Conservation (phyloP, 1,140 invertebrate genomes). For the Drosophila sp. region DNA sequence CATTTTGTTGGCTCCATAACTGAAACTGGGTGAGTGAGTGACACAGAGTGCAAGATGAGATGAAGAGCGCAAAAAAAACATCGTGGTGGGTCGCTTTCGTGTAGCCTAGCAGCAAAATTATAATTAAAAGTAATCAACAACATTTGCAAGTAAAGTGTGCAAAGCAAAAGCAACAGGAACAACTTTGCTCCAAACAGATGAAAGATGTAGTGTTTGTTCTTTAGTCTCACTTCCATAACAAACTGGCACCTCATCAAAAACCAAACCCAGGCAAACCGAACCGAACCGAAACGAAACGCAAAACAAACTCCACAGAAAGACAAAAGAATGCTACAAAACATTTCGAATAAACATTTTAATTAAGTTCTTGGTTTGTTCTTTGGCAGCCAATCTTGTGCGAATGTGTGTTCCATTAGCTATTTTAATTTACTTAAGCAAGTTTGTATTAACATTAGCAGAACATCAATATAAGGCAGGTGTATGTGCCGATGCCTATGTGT, state of each 20-base stretch:
- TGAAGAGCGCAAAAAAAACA: slow-evolving; percentile 11
- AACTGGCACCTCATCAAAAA: slow-evolving; percentile 47
- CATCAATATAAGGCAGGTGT: slow-evolving; percentile 39
- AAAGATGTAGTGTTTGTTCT: slow-evolving; percentile 15
- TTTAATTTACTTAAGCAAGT: slow-evolving; percentile 74
- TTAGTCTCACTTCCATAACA: slow-evolving; percentile 16
- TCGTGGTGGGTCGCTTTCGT: slow-evolving; percentile 17
- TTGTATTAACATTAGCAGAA: slow-evolving; percentile 49
- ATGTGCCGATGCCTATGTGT: slow-evolving; percentile 9
- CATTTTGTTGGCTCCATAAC: slow-evolving; percentile 49
- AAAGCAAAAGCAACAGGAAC: slow-evolving; percentile 30
- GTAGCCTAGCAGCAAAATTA: slow-evolving; percentile 76
- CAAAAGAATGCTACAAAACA: slow-evolving; percentile 19
- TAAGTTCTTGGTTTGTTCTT: slow-evolving; percentile 49
- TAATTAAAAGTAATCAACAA: slow-evolving; percentile 80
- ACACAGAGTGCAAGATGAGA: not conserved
- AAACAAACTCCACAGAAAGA: slow-evolving; percentile 20
- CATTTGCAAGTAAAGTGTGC: slow-evolving; percentile 74
- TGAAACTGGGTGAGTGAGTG: slow-evolving; percentile 14
- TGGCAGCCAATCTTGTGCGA: slow-evolving; percentile 47
- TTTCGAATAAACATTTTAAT: slow-evolving; percentile 57
- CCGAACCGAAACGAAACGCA: slow-evolving; percentile 1
- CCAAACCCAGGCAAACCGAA: not conserved
- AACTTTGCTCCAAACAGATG: slow-evolving; percentile 22
- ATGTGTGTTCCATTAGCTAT: slow-evolving; percentile 50